Evolutionary conservation across 1,140 invertebrate species (phyloP).

Genomic region (Bombus superbus): DNA sequence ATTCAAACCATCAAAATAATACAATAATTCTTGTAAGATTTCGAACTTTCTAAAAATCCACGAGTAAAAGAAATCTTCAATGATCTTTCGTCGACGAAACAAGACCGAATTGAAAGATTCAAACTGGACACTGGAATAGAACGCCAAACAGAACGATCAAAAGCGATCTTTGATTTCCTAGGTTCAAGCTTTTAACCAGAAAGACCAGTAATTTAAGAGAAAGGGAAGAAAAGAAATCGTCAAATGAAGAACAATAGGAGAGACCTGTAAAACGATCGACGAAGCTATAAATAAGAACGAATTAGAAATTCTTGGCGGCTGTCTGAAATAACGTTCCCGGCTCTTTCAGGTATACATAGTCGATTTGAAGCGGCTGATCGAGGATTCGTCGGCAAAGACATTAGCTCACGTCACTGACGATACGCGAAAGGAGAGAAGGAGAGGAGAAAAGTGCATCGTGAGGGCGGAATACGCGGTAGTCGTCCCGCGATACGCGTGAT

Average conservation of each 20-base stretch:
- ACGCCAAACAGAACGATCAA: neutral
- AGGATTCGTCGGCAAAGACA: neutral
- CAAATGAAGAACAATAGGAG: neutral
- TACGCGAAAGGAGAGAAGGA: neutral
- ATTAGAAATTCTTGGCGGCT: neutral
- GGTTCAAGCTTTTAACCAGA: neutral
- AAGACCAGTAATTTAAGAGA: neutral
- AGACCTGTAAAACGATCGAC: neutral
- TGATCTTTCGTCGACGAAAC: neutral
- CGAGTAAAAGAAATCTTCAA: neutral
- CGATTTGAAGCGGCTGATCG: slow-evolving; percentile 6
- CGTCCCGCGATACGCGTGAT: slow-evolving; percentile 54
- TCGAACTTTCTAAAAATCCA: neutral
- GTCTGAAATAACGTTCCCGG: neutral
- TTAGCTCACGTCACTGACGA: too few species aligned
- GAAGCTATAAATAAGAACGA: neutral
- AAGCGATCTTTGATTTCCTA: neutral
- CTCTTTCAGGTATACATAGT: neutral
- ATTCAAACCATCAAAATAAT: too few species aligned
- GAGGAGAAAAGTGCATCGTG: neutral
- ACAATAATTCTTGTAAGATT: neutral
- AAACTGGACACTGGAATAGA: neutral
- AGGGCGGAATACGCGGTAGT: slow-evolving; percentile 61
- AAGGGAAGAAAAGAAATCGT: neutral
- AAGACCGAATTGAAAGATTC: neutral